Evolutionary conservation across 2,797 vertebrate species (phyloP).

Genomic region (Australoheros facetus): DNA sequence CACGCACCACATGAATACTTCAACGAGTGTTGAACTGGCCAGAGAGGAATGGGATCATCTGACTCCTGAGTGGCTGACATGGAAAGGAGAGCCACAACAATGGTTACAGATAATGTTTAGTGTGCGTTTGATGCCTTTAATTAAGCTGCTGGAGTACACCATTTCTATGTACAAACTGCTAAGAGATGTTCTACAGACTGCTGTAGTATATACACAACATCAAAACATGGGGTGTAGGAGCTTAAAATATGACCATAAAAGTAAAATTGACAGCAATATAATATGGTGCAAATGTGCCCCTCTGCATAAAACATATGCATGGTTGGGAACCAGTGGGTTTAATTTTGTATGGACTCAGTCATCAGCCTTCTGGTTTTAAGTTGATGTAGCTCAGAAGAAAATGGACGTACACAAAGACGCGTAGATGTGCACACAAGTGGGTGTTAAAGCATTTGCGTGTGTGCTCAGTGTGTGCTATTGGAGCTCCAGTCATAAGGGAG

Average conservation of each 20-base stretch:
- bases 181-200: neutral
- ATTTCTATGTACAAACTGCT: constrained; percentile 4
- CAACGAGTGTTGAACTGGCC: neutral
- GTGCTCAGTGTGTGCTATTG: constrained; percentile 77
- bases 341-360: neutral
- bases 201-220: neutral
- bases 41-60: neutral
- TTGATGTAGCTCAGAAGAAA: constrained; percentile 11
- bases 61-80: constrained; percentile 58
- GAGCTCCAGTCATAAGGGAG: constrained; percentile 85
- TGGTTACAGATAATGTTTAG: neutral
- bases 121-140: neutral
- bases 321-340: neutral
- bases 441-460: neutral
- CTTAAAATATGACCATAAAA: constrained; percentile 5
- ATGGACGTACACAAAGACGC: neutral
- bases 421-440: neutral
- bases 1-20: neutral
- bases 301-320: constrained; percentile 24
- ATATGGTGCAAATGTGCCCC: constrained; percentile 43
- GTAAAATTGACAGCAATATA: neutral
- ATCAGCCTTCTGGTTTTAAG: neutral
- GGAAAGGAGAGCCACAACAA: neutral
- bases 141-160: neutral
- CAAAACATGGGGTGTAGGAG: neutral